Evolutionary conservation across 2,888 invertebrate genomes (phyloP), one percentile per base, ranked within the genome.

Genomic region (Eupithecia subumbrata): DNA sequence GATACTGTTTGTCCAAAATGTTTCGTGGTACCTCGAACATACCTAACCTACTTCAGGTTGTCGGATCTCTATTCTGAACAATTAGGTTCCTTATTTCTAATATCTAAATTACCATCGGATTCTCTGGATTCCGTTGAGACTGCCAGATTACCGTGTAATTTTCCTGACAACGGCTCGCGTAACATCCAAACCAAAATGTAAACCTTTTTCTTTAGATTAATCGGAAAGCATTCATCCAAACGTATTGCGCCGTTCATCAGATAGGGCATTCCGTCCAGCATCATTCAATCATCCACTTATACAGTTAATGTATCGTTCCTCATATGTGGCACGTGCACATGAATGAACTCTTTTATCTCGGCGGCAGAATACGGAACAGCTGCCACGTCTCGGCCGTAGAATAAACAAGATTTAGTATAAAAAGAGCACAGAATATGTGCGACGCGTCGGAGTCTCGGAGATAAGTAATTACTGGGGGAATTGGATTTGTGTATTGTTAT

Each of bases 401-500:
- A 43, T 72, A 72, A 22, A 67, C 79, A 69, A 45, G 16, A 64
- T 64, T 37, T 67, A 40, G 60, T 60, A 60, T 60, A 60, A 56
- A 25, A 60, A 25, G 18, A 64, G 48, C 63, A n/a, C 37, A 52
- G 18, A 67, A 68, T 30, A 14, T 43, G 37, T 48, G 60, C 73
- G 74, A 76, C 74, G 73, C 73, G 74, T 77, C 74, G 73, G 76
- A 85, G 84, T 85, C 86, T 84, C 66, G 7, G 37, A 67, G 66
- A 67, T 67, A 67, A 67, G 84, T 87, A 87, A 88, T 87, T 86
- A 87, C 84, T 77, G 73, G 40, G 81, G 68, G 81, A 84, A 88
- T 87, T 87, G 83, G 84, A 85, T 87, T 84, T 85, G 85, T 82
- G 79, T 82, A 83, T 84, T 86, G 87, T 88, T 85, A 86, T 87